Evolutionary conservation across 1,140 invertebrate genomes (phyloP).

Genomic region (Capitella teleta): DNA sequence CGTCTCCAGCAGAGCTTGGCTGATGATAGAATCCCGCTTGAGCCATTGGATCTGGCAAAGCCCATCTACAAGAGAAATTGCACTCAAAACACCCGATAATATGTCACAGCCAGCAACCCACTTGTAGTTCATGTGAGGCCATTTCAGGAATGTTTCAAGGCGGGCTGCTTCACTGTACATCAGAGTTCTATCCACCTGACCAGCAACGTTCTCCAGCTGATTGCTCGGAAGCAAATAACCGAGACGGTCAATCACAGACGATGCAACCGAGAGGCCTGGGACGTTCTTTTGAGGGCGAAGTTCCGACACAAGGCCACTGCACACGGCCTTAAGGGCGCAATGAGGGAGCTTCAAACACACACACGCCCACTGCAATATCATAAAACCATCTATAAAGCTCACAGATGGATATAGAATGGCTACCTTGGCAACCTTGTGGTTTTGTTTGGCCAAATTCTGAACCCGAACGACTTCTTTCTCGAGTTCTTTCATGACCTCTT

Average conservation of each 20-base stretch:
- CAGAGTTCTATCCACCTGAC: slow-evolving; percentile 28
- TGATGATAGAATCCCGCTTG: slow-evolving; percentile 92
- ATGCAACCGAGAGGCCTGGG: slow-evolving; percentile 74
- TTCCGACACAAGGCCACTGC: slow-evolving; percentile 64
- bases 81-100: background rate
- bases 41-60: slow-evolving; percentile 85
- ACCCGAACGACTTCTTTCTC: slow-evolving; percentile 59
- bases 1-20: slow-evolving; percentile 74
- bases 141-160: slow-evolving; percentile 76
- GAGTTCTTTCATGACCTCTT: slow-evolving; percentile 65
- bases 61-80: slow-evolving; percentile 56
- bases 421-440: slow-evolving; percentile 56
- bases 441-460: slow-evolving; percentile 60
- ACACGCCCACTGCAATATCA: slow-evolving; percentile 89
- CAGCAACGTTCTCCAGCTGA: slow-evolving; percentile 20
- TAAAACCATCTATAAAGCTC: no score
- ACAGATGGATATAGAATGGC: background rate
- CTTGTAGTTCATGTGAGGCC: slow-evolving; percentile 96
- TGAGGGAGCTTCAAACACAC: slow-evolving; percentile 70
- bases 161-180: slow-evolving; percentile 87
- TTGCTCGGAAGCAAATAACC: slow-evolving; percentile 53
- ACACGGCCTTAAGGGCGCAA: slow-evolving; percentile 62
- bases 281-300: slow-evolving; percentile 67
- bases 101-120: slow-evolving; percentile 38
- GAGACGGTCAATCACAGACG: slow-evolving; percentile 72